Evolutionary conservation across 2,797 vertebrate genomes (phyloP), one percentile per base, ranked within the genome.

Genomic region (Rhadinocentrus ornatus): DNA sequence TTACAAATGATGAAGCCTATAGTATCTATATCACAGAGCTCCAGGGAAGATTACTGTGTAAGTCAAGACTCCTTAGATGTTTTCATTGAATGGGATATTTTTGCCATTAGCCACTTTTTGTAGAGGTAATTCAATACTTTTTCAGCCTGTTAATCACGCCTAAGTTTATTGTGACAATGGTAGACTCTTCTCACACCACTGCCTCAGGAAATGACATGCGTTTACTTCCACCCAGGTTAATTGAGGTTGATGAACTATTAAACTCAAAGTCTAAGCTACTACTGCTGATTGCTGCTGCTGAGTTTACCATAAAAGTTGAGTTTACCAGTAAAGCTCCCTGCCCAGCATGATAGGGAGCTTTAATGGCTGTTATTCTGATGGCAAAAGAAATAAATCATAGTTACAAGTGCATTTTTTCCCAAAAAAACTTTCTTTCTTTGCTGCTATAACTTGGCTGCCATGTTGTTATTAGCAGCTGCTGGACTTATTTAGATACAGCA

Each of bases 51-150:
- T 67, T 16, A 62, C 26, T 56, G 37, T 46, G 50, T 11, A 61
- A 70, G 55, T 62, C 55, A 60, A 29, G 16, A 61, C 37, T 69
- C 41, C 0, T 32, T 69, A 58, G 20, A 77, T 31, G 12, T 39
- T 53, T 80, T 60, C 16, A 22, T 54, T 59, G 26, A 78, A 72
- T 58, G 46, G 18, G 34, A 32, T 48, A 27, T 62, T 66, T 9
- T 44, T 0, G 0, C 12, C 52, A 61, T n/a, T 32, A 76, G 37
- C 50, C 63, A 1, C 62, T 56, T 0, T 69, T 62, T 69, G 32
- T 63, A 78, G 57, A 24, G n/a, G 29, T 73, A 46, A 29, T 29
- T 66, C 5, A 18, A 27, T 24, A 41, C 56, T 66, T 64, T 72
- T 66, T 27, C 53, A 66, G 41, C 24, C 37, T 58, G 26, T 20